Conservation (phyloP, 2,888 invertebrate genomes). For the Ligdia adustata region DNA sequence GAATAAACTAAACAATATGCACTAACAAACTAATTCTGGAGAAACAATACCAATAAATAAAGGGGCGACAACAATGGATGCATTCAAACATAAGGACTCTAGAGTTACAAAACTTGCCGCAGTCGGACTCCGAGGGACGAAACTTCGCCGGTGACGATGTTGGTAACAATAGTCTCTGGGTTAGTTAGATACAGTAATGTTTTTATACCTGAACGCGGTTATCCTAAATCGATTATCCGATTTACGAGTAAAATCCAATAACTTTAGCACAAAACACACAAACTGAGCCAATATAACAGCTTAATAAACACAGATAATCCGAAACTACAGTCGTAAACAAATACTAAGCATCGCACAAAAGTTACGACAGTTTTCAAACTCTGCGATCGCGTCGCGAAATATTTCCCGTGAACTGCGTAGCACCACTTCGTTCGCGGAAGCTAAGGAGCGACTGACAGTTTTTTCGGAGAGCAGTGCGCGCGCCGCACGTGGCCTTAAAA, state of each 20-base stretch:
- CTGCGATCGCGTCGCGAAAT: constrained; percentile 49
- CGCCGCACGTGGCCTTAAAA: constrained; percentile 76
- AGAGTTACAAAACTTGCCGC: constrained; percentile 60
- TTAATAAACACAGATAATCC: constrained; percentile 36
- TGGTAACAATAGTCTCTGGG: constrained; percentile 36
- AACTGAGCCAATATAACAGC: constrained; percentile 16
- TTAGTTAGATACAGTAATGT: constrained; percentile 44
- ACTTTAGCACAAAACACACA: constrained; percentile 37
- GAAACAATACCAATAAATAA: constrained; percentile 52
- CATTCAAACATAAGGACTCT: constrained; percentile 65
- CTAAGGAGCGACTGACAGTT: constrained; percentile 65
- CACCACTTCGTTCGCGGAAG: constrained; percentile 42
- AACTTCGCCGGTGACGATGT: constrained; percentile 40
- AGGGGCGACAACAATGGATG: constrained; percentile 59
- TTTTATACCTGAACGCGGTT: constrained; percentile 40
- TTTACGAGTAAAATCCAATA: constrained; percentile 47
- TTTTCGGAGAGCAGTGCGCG: constrained; percentile 64
- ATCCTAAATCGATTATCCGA: constrained; percentile 42
- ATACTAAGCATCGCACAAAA: constrained; percentile 19
- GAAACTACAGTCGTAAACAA: constrained; percentile 23
- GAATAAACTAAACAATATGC: constrained; percentile 53
- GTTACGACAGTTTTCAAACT: constrained; percentile 45
- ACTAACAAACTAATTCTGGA: constrained; percentile 46
- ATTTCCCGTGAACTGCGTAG: constrained; percentile 31
- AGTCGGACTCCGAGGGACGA: constrained; percentile 54